Evolutionary conservation across 2,113 vertebrate genomes (phyloP), one percentile per base, ranked within the genome.

Genomic region (Siniperca knerii): DNA sequence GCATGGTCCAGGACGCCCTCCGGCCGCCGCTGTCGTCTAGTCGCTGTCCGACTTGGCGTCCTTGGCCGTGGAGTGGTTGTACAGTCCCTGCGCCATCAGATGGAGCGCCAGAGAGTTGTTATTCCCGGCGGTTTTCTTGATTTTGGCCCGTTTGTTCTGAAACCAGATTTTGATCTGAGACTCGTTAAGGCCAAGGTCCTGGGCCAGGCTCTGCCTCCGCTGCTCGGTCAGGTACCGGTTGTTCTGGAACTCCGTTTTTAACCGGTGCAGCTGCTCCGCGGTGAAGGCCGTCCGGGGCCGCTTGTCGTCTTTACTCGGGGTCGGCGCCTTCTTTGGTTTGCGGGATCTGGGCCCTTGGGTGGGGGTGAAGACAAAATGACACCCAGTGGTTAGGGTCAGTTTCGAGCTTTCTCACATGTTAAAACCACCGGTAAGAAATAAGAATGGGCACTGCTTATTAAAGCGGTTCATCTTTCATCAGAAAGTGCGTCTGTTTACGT

Each of bases 101-200:
- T 97, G 97, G 70, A 95, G 86, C 15, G 97, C 97, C 90, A 98
- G 93, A 2, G 95, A 85, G 95, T 98, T 98, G 79, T 97, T 97
- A 84, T 72, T 95, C 71, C 96, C 97, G 0, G 95, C 89, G 23
- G 96, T 95, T 83, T 98, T 98, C 93, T 98, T 98, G 84, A 98
- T 97, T 88, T 98, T 98, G 83, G 97, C 97, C 9, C 97, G 92
- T 77, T 98, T 98, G 95, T 98, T 98, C 94, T 98, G 97, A 82
- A 98, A 98, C 97, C 97, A 98, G 86, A 98, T 98, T 89, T 98
- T 98, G 90, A 98, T 97, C 92, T 98, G 97, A 0, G 97, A 97
- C 89, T 98, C 97, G 57, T 97, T 98, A 80, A 98, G 97, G 67
- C 95, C 95, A 1, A 98, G 97, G 58, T 97, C 97, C 77, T 94